phyloP scores from a whole-genome alignment of 2,888 invertebrate genomes.

The Meghimatium bilineatum region DNA sequence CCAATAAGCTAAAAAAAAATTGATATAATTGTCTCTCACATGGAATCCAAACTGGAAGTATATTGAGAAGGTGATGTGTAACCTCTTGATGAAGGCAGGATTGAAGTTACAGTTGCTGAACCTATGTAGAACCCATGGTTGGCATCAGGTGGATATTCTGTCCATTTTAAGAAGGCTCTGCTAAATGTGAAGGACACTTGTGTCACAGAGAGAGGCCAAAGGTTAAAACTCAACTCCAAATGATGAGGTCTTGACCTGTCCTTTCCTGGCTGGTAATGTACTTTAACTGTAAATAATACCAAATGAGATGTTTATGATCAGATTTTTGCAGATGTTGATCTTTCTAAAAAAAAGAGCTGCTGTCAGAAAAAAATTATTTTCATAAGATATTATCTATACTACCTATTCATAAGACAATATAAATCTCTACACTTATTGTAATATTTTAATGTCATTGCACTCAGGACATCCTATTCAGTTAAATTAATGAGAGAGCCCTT shows the following conservation, averaged over 20 bases:
- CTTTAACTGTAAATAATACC: conserved; percentile 61
- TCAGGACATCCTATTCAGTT: too few species aligned
- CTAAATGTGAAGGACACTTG: conserved; percentile 92
- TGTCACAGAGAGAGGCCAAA: conserved; percentile 89
- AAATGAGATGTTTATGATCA: not conserved
- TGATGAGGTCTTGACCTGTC: conserved; percentile 91
- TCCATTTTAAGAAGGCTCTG: conserved; percentile 97
- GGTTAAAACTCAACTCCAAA: conserved; percentile 86
- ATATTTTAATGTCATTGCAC: too few species aligned
- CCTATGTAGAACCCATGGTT: conserved; percentile 98
- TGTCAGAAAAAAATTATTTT: too few species aligned
- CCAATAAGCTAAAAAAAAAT: not conserved
- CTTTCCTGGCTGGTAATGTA: conserved; percentile 83
- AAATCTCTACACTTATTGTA: too few species aligned
- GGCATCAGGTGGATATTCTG: conserved; percentile 99
- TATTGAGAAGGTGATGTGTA: conserved; percentile 87
- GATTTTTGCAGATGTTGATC: too few species aligned
- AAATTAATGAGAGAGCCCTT: too few species aligned
- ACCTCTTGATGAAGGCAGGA: conserved; percentile 86
- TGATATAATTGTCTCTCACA: conserved; percentile 43
- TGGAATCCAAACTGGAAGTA: conserved; percentile 80
- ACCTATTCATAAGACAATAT: too few species aligned
- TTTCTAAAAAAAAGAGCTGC: too few species aligned
- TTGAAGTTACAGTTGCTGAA: conserved; percentile 88
- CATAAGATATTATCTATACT: too few species aligned